These are phyloP conservation scores for Heteractis magnifica DNA, from an alignment of 92 coral and sea anemone genomes.

Conservation along the genomic window DNA sequence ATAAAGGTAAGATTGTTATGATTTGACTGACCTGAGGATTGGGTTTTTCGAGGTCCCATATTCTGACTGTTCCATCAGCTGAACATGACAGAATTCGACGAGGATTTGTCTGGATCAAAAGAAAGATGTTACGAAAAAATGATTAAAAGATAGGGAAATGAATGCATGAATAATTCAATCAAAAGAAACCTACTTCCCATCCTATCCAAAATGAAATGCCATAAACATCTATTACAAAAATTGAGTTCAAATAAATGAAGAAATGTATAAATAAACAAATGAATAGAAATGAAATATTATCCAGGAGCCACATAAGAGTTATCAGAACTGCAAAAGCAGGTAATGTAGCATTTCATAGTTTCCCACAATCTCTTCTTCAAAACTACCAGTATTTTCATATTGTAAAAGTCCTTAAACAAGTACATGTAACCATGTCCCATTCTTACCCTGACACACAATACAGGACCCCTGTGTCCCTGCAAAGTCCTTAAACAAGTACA, in stretches of 20 bases:
- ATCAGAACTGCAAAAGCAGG: no score
- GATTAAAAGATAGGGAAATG: background rate
- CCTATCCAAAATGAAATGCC: background rate
- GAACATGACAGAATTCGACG: slow-evolving; percentile 85
- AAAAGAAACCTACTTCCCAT: background rate
- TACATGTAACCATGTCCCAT: slow-evolving; percentile 91
- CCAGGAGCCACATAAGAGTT: no score
- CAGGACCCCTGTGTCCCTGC: slow-evolving; percentile 96
- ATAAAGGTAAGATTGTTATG: no score
- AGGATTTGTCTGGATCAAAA: slow-evolving; percentile 50
- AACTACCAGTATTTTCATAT: no score
- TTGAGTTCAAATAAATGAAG: no score
- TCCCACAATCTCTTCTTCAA: no score
- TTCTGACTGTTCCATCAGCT: slow-evolving; percentile 87
- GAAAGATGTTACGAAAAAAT: background rate
- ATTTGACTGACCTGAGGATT: slow-evolving; percentile 15
- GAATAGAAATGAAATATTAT: background rate
- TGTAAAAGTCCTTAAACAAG: slow-evolving; percentile 77
- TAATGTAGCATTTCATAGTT: no score
- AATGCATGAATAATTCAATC: background rate
- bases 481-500: slow-evolving; percentile 89
- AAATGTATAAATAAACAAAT: background rate
- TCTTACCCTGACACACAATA: slow-evolving; percentile 82
- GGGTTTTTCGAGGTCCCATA: slow-evolving; percentile 81
- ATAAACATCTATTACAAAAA: no score